Base-by-base conservation (phyloP, 2,113 vertebrate genomes). In the Leucopsar rothschildi region DNA sequence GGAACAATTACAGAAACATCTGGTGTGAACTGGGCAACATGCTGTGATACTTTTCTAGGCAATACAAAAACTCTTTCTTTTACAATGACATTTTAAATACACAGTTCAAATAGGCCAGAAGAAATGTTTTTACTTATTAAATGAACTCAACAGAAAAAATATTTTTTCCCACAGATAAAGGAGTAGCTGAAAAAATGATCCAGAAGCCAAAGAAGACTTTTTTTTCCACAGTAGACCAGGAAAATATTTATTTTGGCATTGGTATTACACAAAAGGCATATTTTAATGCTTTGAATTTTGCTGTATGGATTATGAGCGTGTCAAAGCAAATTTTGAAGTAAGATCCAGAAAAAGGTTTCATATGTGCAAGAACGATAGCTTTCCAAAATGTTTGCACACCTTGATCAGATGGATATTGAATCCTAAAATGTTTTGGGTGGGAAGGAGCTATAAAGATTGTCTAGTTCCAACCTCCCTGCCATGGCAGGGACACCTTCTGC, bases 1-100 rank as follows among this genome's bases (percentile, higher is more conserved):
- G 93, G 71, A 97, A 88, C 78, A 93, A 92, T 95, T 96, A 95
- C 21, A 94, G 72, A 86, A 96, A 96, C 92, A 88, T 97, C 90
- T 96, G 78, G 84, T 95, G 71, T 86, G 83, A 92, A 76, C 73
- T 65, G 35, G 86, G 86, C 85, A 94, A 82, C 53, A 19, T 29
- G 88, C 42, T 39, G 40, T 31, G 40, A 90, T 53, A 22, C 22
- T 61, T 82, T 92, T 56, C 64, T 55, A 73, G 52, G 86, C 45
- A 63, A 69, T 39, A 82, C 24, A 90, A 71, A 75, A 92, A 39
- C 64, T 81, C 59, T 70, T 81, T 88, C 39, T 83, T 79, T 57
- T 76, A 64, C 15, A 59, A 56, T 18, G 31, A 52, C 20, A 8
- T 68, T 94, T 94, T 88, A 75, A 92, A 72, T 85, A 57, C 5